These are phyloP conservation scores for Tyria jacobaeae DNA, from an alignment of 2,888 invertebrate genomes.

Conservation along the genomic window DNA sequence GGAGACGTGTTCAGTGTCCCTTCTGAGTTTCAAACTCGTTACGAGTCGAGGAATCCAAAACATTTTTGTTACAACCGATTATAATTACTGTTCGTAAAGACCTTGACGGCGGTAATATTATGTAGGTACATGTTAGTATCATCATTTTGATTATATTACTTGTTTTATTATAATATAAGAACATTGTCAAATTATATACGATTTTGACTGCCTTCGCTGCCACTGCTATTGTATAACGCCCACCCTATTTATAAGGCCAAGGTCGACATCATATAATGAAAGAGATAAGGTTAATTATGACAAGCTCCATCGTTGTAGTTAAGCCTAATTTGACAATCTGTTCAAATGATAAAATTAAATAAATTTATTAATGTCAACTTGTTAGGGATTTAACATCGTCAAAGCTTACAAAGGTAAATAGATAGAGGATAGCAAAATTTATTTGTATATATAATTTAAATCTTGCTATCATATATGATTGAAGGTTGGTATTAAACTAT, in stretches of 20 bases:
- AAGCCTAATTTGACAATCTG: neutral
- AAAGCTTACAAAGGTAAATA: neutral
- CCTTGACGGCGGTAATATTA: slow-evolving; percentile 22
- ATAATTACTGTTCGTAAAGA: slow-evolving; percentile 23
- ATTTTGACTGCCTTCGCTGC: neutral
- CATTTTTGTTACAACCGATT: slow-evolving; percentile 31
- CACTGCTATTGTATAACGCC: slow-evolving; percentile 3
- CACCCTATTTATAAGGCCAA: slow-evolving; percentile 7
- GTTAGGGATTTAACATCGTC: neutral
- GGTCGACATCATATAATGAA: slow-evolving; percentile 5
- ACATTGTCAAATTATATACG: slow-evolving; percentile 20
- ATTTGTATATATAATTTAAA: no score
- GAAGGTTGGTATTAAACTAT: no score
- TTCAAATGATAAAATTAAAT: neutral
- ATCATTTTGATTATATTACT: neutral
- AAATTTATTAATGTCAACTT: neutral
- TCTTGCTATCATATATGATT: no score
- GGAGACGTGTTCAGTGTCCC: slow-evolving; percentile 26
- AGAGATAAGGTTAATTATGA: slow-evolving; percentile 2
- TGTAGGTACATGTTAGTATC: neutral
- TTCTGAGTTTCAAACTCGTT: slow-evolving; percentile 33
- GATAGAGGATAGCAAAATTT: no score
- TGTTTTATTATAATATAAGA: neutral
- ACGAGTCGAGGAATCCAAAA: slow-evolving; percentile 26
- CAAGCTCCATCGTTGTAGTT: neutral